These are phyloP conservation scores for Lepus europaeus DNA, from an alignment of 2,113 vertebrate species.

Conservation along the genomic window DNA sequence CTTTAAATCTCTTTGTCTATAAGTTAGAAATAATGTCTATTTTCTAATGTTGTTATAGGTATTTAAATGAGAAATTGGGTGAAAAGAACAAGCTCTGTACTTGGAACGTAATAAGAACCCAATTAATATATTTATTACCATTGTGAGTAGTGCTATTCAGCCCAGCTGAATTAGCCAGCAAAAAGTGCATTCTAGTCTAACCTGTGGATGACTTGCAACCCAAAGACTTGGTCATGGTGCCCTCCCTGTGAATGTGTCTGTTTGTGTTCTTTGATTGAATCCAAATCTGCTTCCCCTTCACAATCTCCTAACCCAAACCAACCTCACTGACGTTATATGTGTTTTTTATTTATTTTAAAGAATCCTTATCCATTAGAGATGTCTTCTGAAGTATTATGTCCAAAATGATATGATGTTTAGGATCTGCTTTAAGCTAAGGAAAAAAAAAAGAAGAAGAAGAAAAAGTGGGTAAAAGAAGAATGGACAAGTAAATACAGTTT, in stretches of 20 bases:
- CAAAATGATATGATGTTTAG: background rate
- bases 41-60: background rate
- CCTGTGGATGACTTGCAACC: background rate
- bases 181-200: background rate
- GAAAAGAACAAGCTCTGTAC: background rate
- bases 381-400: background rate
- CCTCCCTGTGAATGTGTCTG: background rate
- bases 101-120: background rate
- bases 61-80: background rate
- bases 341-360: background rate
- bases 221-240: background rate
- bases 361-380: background rate
- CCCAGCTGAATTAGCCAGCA: background rate
- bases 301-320: background rate
- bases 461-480: background rate
- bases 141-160: background rate
- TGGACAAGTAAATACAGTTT: background rate
- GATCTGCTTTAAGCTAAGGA: conserved; percentile 21
- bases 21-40: background rate
- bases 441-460: background rate
- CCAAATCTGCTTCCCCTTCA: background rate
- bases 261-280: background rate
- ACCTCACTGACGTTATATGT: background rate
- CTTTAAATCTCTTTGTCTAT: background rate
- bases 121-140: conserved; percentile 4